Base-by-base conservation (phyloP, 1,140 invertebrate genomes). In the Trichogramma pretiosum region DNA sequence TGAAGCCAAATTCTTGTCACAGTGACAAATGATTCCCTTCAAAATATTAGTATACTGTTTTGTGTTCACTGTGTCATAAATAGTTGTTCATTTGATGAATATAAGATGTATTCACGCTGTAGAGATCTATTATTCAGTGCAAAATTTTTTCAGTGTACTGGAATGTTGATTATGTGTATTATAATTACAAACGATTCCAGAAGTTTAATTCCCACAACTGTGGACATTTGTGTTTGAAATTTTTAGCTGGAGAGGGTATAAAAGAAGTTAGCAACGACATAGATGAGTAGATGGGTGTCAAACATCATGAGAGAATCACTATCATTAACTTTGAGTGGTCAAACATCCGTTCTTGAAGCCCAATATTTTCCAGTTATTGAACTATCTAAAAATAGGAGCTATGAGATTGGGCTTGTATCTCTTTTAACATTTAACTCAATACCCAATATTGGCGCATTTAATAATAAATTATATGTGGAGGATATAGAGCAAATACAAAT, bases 381-480 rank as follows among this genome's bases (percentile, higher is more conserved):
- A 37, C 18, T 37, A 5, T 8, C 13, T 10, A 5, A 34, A 34
- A 34, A 10, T 5, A 48, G 48, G 22, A 46, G 58, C 14, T 64
- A 64, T 53, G 48, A 36, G 21, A 50, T 62, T 21, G 56, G 56
- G 9, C 38, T 65, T 23, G 57, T 65, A 23, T 51, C 53, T 36
- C 57, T 64, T 41, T 37, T 61, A 46, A 59, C 56, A 24, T 62
- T 60, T 45, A 57, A 65, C n/a, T 58, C 58, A 14, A 65, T 65
- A 19, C 57, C 57, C 4, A 65, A 65, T 55, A 54, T 64, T 22
- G 54, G 58, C 48, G 16, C 39, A 24, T 42, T 49, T 28, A 58
- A 58, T 33, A 62, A 65, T 57, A 50, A 61, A 49, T 64, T 67
- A 57, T 54, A 64, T 23, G 14, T 26, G 3, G 11, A 3, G n/a